A percentile compares a stretch with the other conserved stretches of the same genome.
Conservation (phyloP, 1,140 invertebrate genomes). For the Ridgeia piscesae region DNA sequence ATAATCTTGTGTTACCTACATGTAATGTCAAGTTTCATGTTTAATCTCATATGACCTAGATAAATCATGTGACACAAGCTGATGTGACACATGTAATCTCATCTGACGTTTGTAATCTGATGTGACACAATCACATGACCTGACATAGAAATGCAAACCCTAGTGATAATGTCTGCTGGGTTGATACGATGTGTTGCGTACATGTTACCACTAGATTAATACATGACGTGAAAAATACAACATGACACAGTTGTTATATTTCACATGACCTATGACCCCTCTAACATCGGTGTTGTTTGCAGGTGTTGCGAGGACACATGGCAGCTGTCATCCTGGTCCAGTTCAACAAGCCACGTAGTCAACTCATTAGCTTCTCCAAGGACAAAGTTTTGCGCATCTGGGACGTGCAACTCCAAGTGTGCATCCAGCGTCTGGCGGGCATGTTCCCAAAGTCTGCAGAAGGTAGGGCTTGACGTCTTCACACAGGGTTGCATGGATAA, state of each 20-base stretch:
- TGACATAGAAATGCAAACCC: too few species aligned
- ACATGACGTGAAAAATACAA: background rate
- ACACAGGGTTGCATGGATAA: background rate
- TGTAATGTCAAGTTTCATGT: background rate
- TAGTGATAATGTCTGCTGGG: too few species aligned
- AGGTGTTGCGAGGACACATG: constrained; percentile 57
- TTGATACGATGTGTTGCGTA: too few species aligned
- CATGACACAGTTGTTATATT: background rate
- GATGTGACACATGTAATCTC: too few species aligned
- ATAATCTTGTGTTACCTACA: background rate
- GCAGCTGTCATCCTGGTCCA: constrained; percentile 54
- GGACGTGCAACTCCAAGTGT: constrained; percentile 59
- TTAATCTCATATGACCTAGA: too few species aligned
- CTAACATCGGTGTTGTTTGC: background rate
- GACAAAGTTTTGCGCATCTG: constrained; percentile 58
- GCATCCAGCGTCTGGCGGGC: constrained; percentile 54
- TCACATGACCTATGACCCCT: background rate
- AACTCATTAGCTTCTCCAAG: constrained; percentile 57
- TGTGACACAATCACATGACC: too few species aligned
- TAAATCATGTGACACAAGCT: too few species aligned
- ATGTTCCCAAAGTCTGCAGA: constrained; percentile 58
- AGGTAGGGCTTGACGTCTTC: constrained; percentile 24
- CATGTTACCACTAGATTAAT: too few species aligned
- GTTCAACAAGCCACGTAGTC: constrained; percentile 50
- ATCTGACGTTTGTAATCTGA: too few species aligned